These are phyloP conservation scores for Varanus komodoensis DNA, from an alignment of 2,113 vertebrate species.

Conservation along the genomic window DNA sequence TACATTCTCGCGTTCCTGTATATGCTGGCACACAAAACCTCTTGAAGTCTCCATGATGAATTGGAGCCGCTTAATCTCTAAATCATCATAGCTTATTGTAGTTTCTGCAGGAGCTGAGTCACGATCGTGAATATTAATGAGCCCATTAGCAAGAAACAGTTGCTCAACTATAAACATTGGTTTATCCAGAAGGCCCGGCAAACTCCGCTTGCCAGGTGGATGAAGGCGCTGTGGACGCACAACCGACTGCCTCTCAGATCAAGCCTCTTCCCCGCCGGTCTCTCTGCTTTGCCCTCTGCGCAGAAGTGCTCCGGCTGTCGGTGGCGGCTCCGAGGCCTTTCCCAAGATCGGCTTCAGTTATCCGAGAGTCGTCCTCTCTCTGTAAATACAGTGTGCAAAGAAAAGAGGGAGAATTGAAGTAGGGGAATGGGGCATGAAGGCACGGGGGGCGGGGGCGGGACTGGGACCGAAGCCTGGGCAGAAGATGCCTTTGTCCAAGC, in stretches of 20 bases:
- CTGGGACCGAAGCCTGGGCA: too few relatives aligned
- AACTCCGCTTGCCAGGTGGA: background rate
- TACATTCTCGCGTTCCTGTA: rapidly evolving
- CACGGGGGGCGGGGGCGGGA: too few relatives aligned
- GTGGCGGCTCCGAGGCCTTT: too few relatives aligned
- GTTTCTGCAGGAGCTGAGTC: background rate
- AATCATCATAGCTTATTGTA: background rate
- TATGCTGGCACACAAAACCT: rapidly evolving
- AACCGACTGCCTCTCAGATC: background rate
- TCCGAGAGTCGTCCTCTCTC: too few relatives aligned
- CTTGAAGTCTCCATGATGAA: background rate
- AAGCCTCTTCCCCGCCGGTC: background rate
- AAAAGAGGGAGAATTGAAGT: too few relatives aligned
- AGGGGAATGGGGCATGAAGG: too few relatives aligned
- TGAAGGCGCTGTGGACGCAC: background rate
- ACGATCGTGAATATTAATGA: background rate
- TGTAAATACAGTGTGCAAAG: too few relatives aligned
- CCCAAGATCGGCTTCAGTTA: too few relatives aligned
- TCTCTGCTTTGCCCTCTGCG: background rate
- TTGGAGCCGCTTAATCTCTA: constrained; percentile 15
- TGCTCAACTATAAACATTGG: constrained; percentile 27
- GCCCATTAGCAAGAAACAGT: constrained; percentile 16
- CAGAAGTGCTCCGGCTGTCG: too few relatives aligned
- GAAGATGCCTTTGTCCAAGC: too few relatives aligned
- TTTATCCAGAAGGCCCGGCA: background rate